Evolutionary conservation across 2,113 vertebrate species (phyloP), one percentile per base, ranked within the genome.

Genomic region (Colinus virginianus): DNA sequence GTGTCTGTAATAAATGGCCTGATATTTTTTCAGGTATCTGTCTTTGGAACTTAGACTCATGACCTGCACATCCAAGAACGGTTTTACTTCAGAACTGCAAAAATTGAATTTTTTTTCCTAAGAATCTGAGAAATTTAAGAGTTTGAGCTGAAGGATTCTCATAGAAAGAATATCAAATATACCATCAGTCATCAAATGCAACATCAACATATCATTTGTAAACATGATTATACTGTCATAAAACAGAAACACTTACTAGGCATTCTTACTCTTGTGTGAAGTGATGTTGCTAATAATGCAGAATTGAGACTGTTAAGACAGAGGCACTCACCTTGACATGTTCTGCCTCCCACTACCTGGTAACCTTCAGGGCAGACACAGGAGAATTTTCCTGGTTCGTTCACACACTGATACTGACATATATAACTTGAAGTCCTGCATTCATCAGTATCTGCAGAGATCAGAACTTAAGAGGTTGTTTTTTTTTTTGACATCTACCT

Each of bases 311-410:
- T 63, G 48, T 28, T 21, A 78, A 90, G 84, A 36, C 43, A 77
- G 59, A 20, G 53, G 78, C 59, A 75, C 97, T 95, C 97, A 99
- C 99, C 99, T 97, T 99, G 98, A 96, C 99, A 99, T 53, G 98
- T 97, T 95, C 98, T 98, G 92, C 98, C 98, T 96, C 98, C 98
- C 46, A 98, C 98, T 78, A 99, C 98, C 90, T 99, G 98, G 96
- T 99, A 99, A 88, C 99, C 99, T 43, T 99, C 98, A 11, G 99
- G 99, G 90, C 99, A 99, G 91, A 98, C 96, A 9, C 99, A 99
- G 2, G 98, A 98, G 95, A 98, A 99, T 91, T 98, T 98, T 49
- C 99, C 99, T 68, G 98, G 98, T 91, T 97, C 98, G 34, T 99
- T 99, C 67, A 99, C 97, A 95, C 99, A 99, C 61, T 99, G 98